Base-by-base conservation (phyloP, 2,113 vertebrate species). In the Speoplatyrhinus poulsoni region DNA sequence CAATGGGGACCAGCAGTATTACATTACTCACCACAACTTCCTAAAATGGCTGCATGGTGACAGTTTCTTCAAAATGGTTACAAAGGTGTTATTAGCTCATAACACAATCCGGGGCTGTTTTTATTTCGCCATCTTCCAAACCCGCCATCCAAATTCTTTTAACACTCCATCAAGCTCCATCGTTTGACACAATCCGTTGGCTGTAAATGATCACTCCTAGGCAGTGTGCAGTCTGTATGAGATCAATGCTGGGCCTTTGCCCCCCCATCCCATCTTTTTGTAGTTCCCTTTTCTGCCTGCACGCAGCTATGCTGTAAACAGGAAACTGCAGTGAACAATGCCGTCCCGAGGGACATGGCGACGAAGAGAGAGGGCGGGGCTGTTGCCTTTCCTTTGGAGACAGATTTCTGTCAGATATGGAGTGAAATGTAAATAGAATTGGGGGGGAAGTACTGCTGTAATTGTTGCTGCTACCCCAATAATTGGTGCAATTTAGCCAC, bases 311-410 rank as follows among this genome's bases (percentile, higher is more conserved):
- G 48, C 26, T 62, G 75, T 91, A 91, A 93, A 91, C 89, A 90
- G 89, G 92, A 92, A 89, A 72, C 77, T 60, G 2, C 26, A 60
- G 75, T 67, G 82, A 90, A 92, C 89, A 92, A 87, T 90, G 69
- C 50, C 53, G 49, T 69, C 59, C 48, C 53, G 73, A 67, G 61
- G 53, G 62, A 15, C 2, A 62, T 32, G 75, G 73, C 62, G 55
- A 54, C 32, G 17, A 46, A 58, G 19, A 19, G 19, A 19, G 19
- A 19, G 53, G n/a, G 69, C 11, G n/a, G 50, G 12, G 58, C 8
- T 9, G 15, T 1, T 9, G 36, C 12, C 26, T 47, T 41, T n/a
- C 17, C 11, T 49, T 9, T 11, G 17, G 56, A 41, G 48, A 66
- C 46, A n/a, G 61, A 19, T 46, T 63, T 68, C 70, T 71, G 65